These are phyloP conservation scores for Caradrina kadenii DNA, from an alignment of 2,888 invertebrate genomes.

Conservation along the genomic window DNA sequence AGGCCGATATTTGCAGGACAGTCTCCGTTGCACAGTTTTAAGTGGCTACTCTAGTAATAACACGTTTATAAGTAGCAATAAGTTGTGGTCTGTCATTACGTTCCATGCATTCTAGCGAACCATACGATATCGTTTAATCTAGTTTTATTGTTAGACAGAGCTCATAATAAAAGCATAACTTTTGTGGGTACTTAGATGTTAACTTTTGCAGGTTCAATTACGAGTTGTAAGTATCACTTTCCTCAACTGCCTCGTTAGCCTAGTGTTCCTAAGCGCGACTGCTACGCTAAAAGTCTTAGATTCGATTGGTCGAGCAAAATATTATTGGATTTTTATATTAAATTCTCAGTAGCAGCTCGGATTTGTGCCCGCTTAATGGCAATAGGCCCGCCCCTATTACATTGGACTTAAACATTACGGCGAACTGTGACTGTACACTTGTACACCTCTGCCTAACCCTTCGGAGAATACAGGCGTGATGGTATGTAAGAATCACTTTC, in stretches of 20 bases:
- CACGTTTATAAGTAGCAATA: slow-evolving; percentile 74
- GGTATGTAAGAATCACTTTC: neutral
- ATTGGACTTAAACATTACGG: too few relatives aligned
- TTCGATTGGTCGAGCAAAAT: too few relatives aligned
- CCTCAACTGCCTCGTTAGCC: too few relatives aligned
- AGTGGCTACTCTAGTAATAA: slow-evolving; percentile 77
- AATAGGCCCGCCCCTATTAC: too few relatives aligned
- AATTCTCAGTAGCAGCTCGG: too few relatives aligned
- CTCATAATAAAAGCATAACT: slow-evolving; percentile 10
- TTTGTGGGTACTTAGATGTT: neutral
- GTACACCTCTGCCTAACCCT: too few relatives aligned
- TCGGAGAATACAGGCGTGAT: too few relatives aligned
- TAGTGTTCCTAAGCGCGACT: too few relatives aligned
- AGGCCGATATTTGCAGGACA: slow-evolving; percentile 21
- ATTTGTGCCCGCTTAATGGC: too few relatives aligned
- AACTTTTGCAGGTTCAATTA: neutral
- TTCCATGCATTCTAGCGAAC: slow-evolving; percentile 52
- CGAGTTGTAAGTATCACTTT: neutral
- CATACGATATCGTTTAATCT: slow-evolving; percentile 40
- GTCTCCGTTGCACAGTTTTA: slow-evolving; percentile 33
- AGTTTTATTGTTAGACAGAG: slow-evolving; percentile 34
- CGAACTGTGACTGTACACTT: too few relatives aligned
- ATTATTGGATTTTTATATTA: too few relatives aligned
- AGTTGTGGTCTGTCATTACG: slow-evolving; percentile 71
- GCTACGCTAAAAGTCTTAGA: too few relatives aligned